Evolutionary conservation across 1,140 invertebrate species (phyloP), one percentile per base, ranked within the genome.

Genomic region (Philotrypesis tridentata): DNA sequence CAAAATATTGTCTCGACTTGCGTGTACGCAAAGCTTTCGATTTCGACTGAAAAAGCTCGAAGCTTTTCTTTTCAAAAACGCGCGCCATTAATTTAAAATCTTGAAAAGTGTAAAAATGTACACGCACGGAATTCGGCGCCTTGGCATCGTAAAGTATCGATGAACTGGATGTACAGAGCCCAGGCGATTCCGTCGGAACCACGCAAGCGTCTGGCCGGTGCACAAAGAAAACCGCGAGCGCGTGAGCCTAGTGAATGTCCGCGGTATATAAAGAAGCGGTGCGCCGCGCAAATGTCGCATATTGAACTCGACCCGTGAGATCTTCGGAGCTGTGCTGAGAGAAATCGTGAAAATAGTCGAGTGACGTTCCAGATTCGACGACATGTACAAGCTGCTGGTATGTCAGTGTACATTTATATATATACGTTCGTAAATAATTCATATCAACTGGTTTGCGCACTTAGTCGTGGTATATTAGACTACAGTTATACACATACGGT

Each of bases 211-310:
- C 8, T 8, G 25, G 61, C 61, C 12, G 25, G 65, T 67, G 48
- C 73, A 79, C 81, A 29, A 88, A 88, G 87, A 86, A n/a, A n/a
- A n/a, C n/a, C n/a, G n/a, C n/a, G n/a, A n/a, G n/a, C n/a, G 85
- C 85, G 83, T 55, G 80, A 89, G 33, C 9, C 3, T 37, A 37
- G 88, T 88, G 88, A 89, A 88, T 83, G 88, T 87, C 80, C 85
- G 79, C 73, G 74, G 86, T 87, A 87, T 87, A 88, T 87, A 88
- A 88, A 87, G 85, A 86, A 84, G 82, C 83, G 21, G 55, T 75
- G 73, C 77, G n/a, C 23, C 63, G 61, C 29, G 31, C 63, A 60
- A 79, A 83, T 85, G 86, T 82, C 84, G 80, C 82, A 83, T 78
- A 82, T 61, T 71, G 79, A 82, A 82, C 72, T 65, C 25, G 37